phyloP scores from a whole-genome alignment of 2,888 invertebrate genomes.

The Eupithecia pulchellata region DNA sequence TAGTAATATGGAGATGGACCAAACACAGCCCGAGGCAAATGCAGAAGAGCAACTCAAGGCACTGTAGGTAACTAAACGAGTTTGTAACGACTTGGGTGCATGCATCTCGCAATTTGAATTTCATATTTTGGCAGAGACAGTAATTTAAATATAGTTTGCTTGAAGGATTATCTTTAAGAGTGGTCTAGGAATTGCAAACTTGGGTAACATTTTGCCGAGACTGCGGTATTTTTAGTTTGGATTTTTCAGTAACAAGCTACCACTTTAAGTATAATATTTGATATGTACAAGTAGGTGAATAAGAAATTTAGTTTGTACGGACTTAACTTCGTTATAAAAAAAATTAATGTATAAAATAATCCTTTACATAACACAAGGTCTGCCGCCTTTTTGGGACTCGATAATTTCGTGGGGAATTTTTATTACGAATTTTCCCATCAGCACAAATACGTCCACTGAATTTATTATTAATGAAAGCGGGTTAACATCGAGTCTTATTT shows the following conservation, averaged over 20 bases:
- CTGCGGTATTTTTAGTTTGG: constrained; percentile 19
- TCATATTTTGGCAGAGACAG: constrained; percentile 61
- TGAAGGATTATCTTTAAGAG: constrained; percentile 46
- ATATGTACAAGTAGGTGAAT: background rate
- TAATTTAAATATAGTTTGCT: constrained; percentile 51
- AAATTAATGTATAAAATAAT: too few species aligned
- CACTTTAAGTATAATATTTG: background rate
- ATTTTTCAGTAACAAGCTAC: constrained; percentile 13
- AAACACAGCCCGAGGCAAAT: constrained; percentile 42
- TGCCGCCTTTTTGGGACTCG: too few species aligned
- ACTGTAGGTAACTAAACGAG: constrained; percentile 62
- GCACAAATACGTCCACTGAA: too few species aligned
- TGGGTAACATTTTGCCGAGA: constrained; percentile 22
- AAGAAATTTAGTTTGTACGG: background rate
- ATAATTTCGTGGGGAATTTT: too few species aligned
- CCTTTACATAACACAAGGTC: too few species aligned
- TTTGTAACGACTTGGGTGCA: constrained; percentile 68
- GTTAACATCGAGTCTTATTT: too few species aligned
- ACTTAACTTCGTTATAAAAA: too few species aligned
- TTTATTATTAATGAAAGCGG: too few species aligned
- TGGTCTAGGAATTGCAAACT: constrained; percentile 43
- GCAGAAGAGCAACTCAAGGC: constrained; percentile 49
- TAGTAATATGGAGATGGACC: constrained; percentile 32
- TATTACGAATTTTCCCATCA: too few species aligned
- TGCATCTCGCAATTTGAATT: constrained; percentile 65